phyloP scores from a whole-genome alignment of 2,888 invertebrate genomes.

The Keiferia lycopersicella region DNA sequence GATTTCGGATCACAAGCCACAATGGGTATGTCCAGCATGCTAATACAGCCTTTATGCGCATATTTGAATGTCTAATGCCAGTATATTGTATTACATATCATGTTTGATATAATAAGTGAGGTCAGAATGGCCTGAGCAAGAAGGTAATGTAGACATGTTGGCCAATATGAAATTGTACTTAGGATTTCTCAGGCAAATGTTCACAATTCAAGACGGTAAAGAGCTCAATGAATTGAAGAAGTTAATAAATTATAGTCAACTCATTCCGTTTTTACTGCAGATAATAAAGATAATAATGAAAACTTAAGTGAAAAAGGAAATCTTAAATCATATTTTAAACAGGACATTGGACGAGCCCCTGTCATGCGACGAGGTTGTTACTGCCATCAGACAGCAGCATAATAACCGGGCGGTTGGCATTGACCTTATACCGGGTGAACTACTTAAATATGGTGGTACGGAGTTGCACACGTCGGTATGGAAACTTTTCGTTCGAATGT shows the following conservation, averaged over 20 bases:
- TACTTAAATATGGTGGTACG: too few relatives aligned
- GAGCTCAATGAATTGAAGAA: neutral
- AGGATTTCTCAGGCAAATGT: neutral
- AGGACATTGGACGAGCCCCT: too few relatives aligned
- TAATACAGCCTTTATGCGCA: constrained; percentile 64
- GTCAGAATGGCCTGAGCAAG: neutral
- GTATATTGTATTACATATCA: constrained; percentile 43
- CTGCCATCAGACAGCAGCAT: too few relatives aligned
- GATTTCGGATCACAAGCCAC: constrained; percentile 71
- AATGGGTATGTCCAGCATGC: constrained; percentile 66
- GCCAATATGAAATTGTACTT: neutral
- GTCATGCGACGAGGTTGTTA: too few relatives aligned
- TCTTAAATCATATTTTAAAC: neutral
- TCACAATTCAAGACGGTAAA: neutral
- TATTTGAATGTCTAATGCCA: constrained; percentile 63
- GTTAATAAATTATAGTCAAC: neutral
- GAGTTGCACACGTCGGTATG: too few relatives aligned
- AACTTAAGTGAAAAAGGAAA: neutral
- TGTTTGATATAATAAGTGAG: constrained; percentile 7
- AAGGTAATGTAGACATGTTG: neutral
- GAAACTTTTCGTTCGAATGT: too few relatives aligned
- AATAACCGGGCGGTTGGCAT: too few relatives aligned
- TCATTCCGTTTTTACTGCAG: neutral
- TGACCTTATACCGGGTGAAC: too few relatives aligned
- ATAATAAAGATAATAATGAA: neutral